These are phyloP conservation scores for Engraulis encrasicolus DNA, from an alignment of 2,113 vertebrate species.

Conservation along the genomic window DNA sequence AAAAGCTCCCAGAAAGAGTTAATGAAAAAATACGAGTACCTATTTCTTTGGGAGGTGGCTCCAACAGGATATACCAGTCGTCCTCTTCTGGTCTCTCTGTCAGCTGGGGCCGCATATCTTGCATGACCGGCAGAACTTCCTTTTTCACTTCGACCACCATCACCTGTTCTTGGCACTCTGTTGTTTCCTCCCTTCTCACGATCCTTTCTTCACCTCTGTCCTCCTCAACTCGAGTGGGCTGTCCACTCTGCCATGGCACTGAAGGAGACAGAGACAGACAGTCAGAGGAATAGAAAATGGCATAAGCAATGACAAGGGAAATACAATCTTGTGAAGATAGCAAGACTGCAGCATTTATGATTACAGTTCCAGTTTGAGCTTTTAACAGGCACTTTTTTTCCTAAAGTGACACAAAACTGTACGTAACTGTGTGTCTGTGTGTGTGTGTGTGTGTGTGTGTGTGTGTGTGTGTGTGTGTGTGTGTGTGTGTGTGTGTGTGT, in stretches of 20 bases:
- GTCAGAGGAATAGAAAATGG: background rate
- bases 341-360: too few species aligned
- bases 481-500: too few species aligned
- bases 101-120: conserved; percentile 11
- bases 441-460: too few species aligned
- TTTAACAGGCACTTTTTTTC: too few species aligned
- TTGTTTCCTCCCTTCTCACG: background rate
- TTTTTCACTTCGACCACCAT: background rate
- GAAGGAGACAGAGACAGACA: background rate
- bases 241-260: background rate
- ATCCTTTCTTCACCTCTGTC: background rate
- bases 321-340: background rate
- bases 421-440: background rate
- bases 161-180: background rate
- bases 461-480: too few species aligned
- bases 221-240: background rate
- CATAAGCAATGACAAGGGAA: background rate
- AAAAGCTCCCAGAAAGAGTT: too few species aligned
- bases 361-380: too few species aligned
- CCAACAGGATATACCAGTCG: conserved; percentile 48
- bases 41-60: background rate
- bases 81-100: conserved; percentile 15
- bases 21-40: background rate
- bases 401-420: background rate
- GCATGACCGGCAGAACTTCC: conserved; percentile 38